phyloP scores from a whole-genome alignment of 2,797 vertebrate species.

The Sebastes itinus region DNA sequence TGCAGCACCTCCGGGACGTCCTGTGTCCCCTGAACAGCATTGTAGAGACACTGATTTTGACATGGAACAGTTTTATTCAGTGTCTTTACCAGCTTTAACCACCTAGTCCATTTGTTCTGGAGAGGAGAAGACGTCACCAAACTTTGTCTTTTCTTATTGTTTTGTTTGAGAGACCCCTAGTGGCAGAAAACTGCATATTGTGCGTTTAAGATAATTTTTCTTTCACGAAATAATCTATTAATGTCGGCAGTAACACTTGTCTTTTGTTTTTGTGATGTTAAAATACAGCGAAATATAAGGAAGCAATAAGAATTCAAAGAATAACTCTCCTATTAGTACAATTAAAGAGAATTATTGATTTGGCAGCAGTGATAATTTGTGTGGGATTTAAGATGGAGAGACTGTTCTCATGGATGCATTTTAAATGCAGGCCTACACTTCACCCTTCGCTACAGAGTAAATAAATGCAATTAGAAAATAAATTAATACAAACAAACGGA shows the following conservation, averaged over 20 bases:
- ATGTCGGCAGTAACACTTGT: neutral
- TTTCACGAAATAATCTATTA: neutral
- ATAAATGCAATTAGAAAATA: conserved; percentile 64
- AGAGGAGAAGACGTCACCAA: neutral
- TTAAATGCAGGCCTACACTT: conserved; percentile 37
- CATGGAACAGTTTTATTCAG: too few species aligned
- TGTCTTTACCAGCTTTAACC: too few species aligned
- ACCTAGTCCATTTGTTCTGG: too few species aligned
- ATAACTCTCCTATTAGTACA: neutral
- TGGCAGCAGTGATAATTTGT: neutral
- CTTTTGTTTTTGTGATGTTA: neutral
- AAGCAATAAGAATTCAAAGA: neutral
- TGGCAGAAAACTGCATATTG: neutral
- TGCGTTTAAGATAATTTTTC: neutral
- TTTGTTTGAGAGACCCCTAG: neutral
- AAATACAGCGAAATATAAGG: neutral
- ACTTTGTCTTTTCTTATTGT: neutral
- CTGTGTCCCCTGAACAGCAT: too few species aligned
- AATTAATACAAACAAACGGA: conserved; percentile 65
- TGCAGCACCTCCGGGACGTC: too few species aligned
- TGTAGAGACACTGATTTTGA: too few species aligned
- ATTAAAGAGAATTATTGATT: neutral
- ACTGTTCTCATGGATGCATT: neutral
- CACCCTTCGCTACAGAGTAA: conserved; percentile 47
- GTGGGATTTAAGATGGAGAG: neutral